Evolutionary conservation across 2,113 vertebrate species (phyloP).

Genomic region (Callocephalon fimbriatum): DNA sequence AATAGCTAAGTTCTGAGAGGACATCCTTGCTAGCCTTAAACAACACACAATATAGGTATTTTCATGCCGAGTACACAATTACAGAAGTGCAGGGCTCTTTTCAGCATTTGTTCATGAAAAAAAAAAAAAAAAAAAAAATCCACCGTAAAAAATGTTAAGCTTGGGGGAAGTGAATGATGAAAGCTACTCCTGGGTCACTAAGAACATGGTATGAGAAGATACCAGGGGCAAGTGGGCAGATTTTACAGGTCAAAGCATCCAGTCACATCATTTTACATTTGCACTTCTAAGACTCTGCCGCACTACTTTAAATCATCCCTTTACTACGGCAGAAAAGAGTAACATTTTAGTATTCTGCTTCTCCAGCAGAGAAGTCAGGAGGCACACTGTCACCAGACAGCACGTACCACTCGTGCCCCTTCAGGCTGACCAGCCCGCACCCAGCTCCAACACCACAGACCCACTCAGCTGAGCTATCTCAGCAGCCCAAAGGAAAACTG

Average conservation of each 20-base stretch:
- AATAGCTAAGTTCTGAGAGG: neutral
- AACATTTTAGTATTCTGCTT: neutral
- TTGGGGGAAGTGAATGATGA: neutral
- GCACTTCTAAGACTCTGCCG: neutral
- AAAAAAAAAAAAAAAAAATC: neutral
- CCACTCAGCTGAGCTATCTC: neutral
- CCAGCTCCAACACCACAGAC: neutral
- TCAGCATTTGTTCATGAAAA: neutral
- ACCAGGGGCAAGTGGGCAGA: neutral
- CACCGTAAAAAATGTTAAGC: neutral
- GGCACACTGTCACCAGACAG: neutral
- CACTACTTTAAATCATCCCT: fast-evolving
- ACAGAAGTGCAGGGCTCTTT: neutral
- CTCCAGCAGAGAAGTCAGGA: neutral
- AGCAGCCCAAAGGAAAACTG: neutral
- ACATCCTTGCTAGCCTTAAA: conserved; percentile 1
- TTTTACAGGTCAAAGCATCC: neutral
- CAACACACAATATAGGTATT: neutral
- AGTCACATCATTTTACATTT: neutral
- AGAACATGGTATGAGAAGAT: neutral
- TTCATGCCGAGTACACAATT: neutral
- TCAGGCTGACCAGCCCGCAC: neutral
- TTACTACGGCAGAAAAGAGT: neutral
- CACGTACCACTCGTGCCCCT: fast-evolving
- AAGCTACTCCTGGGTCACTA: neutral